phyloP scores from a whole-genome alignment of 2,113 vertebrate species.

The Caretta caretta region DNA sequence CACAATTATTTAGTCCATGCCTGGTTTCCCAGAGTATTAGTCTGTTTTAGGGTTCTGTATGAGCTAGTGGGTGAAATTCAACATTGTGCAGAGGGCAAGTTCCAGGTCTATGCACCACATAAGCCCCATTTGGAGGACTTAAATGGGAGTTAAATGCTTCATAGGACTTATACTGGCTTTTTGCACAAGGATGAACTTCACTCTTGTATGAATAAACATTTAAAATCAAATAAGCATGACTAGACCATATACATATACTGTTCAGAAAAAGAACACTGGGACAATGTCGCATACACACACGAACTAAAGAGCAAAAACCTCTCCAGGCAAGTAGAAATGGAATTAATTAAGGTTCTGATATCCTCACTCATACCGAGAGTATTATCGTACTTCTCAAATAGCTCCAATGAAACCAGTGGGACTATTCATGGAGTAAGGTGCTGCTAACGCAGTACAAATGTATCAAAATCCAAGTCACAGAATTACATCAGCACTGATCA shows the following conservation, averaged over 20 bases:
- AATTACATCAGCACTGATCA: neutral
- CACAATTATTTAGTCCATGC: neutral
- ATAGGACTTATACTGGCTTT: neutral
- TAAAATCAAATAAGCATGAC: neutral
- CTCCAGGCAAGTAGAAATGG: neutral
- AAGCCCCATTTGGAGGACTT: neutral
- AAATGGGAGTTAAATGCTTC: neutral
- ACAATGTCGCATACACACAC: neutral
- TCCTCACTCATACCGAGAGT: neutral
- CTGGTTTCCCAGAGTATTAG: neutral
- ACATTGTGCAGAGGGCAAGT: neutral
- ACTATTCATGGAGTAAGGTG: neutral
- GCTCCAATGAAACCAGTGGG: neutral
- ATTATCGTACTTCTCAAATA: neutral
- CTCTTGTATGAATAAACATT: neutral
- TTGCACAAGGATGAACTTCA: neutral
- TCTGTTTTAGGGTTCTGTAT: neutral
- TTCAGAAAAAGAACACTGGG: neutral
- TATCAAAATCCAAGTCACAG: neutral
- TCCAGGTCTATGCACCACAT: neutral
- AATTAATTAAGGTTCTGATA: neutral
- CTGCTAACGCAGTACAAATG: neutral
- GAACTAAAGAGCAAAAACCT: neutral
- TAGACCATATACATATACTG: neutral
- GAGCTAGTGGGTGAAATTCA: neutral